Evolutionary conservation across 2,113 vertebrate genomes (phyloP).

Genomic region (Prietella phreatophila): DNA sequence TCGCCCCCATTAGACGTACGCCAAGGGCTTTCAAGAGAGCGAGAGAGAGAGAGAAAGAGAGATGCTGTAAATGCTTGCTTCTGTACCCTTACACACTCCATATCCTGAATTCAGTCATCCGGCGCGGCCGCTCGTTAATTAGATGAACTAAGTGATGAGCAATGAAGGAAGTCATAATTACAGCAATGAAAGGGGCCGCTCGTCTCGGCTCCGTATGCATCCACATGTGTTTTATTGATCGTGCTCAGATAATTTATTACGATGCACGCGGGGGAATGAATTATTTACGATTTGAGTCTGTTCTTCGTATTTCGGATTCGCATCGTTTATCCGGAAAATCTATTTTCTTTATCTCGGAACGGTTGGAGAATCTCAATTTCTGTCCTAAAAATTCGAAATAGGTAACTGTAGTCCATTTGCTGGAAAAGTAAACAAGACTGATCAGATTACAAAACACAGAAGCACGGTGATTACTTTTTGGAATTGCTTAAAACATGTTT

Average conservation of each 20-base stretch:
- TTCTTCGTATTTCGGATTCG: slow-evolving; percentile 13
- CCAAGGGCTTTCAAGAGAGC: slow-evolving; percentile 7
- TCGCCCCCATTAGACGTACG: slow-evolving; percentile 6
- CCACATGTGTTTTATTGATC: slow-evolving; percentile 31
- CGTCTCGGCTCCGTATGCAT: background rate
- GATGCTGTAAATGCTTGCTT: slow-evolving; percentile 74
- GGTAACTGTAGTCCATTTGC: background rate
- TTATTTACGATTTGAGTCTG: slow-evolving; percentile 17
- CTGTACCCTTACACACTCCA: slow-evolving; percentile 92
- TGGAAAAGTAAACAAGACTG: background rate
- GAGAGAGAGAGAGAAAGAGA: too few species aligned
- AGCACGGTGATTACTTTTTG: background rate
- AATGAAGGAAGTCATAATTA: slow-evolving; percentile 43
- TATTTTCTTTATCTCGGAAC: background rate
- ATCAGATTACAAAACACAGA: background rate
- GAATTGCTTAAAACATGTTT: background rate
- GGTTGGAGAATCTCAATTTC: background rate
- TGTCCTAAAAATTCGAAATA: background rate
- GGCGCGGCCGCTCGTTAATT: slow-evolving; percentile 60
- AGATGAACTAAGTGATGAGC: slow-evolving; percentile 46
- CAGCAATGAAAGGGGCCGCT: slow-evolving; percentile 20
- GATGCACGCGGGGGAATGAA: background rate
- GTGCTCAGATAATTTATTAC: slow-evolving; percentile 18
- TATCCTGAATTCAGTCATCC: slow-evolving; percentile 77
- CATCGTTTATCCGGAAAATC: slow-evolving; percentile 35